Conservation (phyloP, 2,888 invertebrate genomes). For the Anticlea derivata region DNA sequence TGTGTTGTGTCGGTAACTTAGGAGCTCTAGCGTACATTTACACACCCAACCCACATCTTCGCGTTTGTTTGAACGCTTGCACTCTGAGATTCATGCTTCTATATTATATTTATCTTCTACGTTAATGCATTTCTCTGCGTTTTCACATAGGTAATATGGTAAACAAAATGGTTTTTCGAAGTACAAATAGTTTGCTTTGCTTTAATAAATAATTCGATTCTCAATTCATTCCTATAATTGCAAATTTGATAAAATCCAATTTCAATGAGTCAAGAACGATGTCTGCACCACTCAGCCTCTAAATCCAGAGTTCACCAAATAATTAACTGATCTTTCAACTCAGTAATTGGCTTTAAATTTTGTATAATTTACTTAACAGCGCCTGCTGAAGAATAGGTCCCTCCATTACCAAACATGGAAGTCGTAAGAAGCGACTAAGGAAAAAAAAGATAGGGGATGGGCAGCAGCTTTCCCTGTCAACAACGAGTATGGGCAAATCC, state of each 20-base stretch:
- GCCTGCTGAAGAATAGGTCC: no score
- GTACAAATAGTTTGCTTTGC: no score
- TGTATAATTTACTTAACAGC: no score
- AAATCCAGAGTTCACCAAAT: conserved; percentile 1
- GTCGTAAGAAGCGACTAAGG: no score
- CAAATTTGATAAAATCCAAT: conserved; percentile 21
- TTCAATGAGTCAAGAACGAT: conserved; percentile 28
- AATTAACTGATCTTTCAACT: background rate
- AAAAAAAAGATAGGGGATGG: no score
- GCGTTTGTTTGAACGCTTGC: conserved; percentile 22
- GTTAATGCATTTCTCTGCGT: background rate
- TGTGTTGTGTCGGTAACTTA: background rate
- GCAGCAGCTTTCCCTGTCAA: no score
- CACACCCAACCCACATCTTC: conserved; percentile 14
- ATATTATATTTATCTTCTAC: conserved; percentile 17
- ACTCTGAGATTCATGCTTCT: conserved; percentile 1
- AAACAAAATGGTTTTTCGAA: no score
- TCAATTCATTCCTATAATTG: conserved; percentile 2
- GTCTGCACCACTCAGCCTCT: conserved; percentile 2
- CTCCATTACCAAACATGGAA: no score
- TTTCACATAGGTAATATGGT: no score
- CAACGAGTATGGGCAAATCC: no score
- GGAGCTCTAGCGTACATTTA: conserved; percentile 10
- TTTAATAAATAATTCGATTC: no score
- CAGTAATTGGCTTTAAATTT: background rate